These are phyloP conservation scores for Dusona sp. DNA, from an alignment of 2,888 invertebrate species.

Conservation along the genomic window DNA sequence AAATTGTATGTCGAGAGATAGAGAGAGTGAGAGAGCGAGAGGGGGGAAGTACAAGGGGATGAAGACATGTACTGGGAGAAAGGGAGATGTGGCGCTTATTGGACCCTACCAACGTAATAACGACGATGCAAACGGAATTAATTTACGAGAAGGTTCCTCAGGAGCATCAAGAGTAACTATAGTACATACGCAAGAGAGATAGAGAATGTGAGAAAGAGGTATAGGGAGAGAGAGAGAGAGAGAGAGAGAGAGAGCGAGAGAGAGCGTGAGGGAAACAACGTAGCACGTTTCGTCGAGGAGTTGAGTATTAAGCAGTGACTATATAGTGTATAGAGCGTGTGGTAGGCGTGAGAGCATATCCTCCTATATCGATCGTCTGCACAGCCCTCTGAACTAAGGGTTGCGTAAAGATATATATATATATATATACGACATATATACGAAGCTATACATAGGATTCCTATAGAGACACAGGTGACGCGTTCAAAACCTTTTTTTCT, in stretches of 20 bases:
- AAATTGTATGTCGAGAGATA: constrained; percentile 28
- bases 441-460: constrained; percentile 15
- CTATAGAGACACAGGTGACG: constrained; percentile 72
- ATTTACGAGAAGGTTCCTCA: constrained; percentile 61
- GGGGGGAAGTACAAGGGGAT: constrained; percentile 25
- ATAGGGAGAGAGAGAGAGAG: constrained; percentile 23
- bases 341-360: constrained; percentile 52
- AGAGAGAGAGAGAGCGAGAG: neutral
- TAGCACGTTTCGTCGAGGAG: constrained; percentile 64
- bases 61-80: constrained; percentile 23
- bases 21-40: constrained; percentile 34
- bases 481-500: constrained; percentile 67
- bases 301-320: constrained; percentile 46
- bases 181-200: constrained; percentile 27
- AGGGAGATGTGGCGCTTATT: constrained; percentile 66
- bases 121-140: constrained; percentile 71
- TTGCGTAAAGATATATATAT: constrained; percentile 21
- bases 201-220: constrained; percentile 17
- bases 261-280: constrained; percentile 32
- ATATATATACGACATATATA: too few species aligned
- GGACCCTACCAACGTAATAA: constrained; percentile 68
- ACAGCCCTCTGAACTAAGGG: constrained; percentile 40
- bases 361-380: constrained; percentile 64
- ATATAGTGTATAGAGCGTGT: constrained; percentile 36
- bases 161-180: constrained; percentile 50